A percentile compares a stretch with the other conserved stretches of the same genome.
Evolutionary conservation across 2,113 vertebrate genomes (phyloP).

Genomic region (Microtus oregoni): DNA sequence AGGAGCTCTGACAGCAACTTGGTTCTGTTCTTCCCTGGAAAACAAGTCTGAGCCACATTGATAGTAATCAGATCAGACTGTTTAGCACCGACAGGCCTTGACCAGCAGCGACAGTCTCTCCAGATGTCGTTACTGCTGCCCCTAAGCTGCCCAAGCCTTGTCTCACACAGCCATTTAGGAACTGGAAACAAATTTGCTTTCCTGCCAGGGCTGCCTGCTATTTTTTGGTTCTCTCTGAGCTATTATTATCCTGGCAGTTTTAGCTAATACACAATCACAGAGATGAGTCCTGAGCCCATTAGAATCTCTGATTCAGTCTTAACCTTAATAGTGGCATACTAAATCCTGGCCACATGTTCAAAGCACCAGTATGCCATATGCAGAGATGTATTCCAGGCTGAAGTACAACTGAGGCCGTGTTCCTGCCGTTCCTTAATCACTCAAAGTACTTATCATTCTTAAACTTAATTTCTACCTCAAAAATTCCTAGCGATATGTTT

Average conservation of each 20-base stretch:
- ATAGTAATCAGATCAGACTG: background rate
- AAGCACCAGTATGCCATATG: background rate
- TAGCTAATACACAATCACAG: background rate
- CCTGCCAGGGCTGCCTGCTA: background rate
- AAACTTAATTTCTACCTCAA: slow-evolving; percentile 1
- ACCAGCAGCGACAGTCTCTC: background rate
- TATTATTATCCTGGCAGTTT: background rate
- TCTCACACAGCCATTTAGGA: background rate
- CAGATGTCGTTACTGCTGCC: background rate
- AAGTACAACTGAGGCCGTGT: background rate
- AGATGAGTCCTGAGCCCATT: background rate
- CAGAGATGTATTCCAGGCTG: background rate
- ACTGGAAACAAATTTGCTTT: slow-evolving; percentile 3
- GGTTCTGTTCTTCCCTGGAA: background rate
- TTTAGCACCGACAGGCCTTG: background rate
- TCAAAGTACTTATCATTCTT: background rate
- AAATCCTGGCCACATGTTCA: background rate
- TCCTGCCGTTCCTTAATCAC: background rate
- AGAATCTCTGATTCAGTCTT: slow-evolving; percentile 11
- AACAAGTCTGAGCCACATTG: background rate
- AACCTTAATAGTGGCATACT: background rate
- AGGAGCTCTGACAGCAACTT: background rate
- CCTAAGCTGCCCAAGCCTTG: background rate
- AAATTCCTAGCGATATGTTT: slow-evolving; percentile 33
- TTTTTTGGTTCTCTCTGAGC: background rate